These are phyloP conservation scores for Tubulanus polymorphus DNA, from an alignment of 2,888 invertebrate species.

Conservation along the genomic window DNA sequence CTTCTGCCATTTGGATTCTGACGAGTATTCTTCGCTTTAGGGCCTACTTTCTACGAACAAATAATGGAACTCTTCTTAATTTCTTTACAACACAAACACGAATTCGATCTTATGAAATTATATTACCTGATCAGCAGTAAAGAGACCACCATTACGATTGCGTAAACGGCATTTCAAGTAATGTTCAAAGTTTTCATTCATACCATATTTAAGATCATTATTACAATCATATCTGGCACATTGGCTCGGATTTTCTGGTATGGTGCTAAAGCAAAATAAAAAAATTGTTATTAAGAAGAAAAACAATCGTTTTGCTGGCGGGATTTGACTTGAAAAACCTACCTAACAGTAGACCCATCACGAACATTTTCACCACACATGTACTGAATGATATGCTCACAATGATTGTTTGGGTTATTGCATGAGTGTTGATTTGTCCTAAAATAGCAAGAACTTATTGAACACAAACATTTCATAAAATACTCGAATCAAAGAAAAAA, in stretches of 20 bases:
- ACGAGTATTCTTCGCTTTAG: slow-evolving; percentile 40
- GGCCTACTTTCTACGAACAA: no score
- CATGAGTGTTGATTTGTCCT: slow-evolving; percentile 55
- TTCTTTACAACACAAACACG: no score
- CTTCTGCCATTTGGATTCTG: slow-evolving; percentile 47
- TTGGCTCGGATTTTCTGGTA: slow-evolving; percentile 32
- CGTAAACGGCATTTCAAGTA: slow-evolving; percentile 39
- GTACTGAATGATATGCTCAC: slow-evolving; percentile 51
- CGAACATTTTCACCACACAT: slow-evolving; percentile 48
- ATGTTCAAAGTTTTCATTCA: slow-evolving; percentile 49
- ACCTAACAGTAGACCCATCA: slow-evolving; percentile 50
- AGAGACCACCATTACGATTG: slow-evolving; percentile 45
- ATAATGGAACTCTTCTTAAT: no score
- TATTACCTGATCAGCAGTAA: slow-evolving; percentile 52
- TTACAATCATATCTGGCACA: slow-evolving; percentile 46
- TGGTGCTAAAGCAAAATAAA: slow-evolving; percentile 35
- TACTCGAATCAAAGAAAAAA: no score
- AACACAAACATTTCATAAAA: background rate
- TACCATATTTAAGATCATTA: slow-evolving; percentile 43
- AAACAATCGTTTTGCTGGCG: background rate
- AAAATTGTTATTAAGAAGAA: background rate
- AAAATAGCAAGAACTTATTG: slow-evolving; percentile 2
- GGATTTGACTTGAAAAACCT: slow-evolving; percentile 19
- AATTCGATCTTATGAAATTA: no score
- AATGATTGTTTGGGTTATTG: slow-evolving; percentile 39